Conservation (phyloP, 2,797 vertebrate species). For the Microhierax caerulescens region DNA sequence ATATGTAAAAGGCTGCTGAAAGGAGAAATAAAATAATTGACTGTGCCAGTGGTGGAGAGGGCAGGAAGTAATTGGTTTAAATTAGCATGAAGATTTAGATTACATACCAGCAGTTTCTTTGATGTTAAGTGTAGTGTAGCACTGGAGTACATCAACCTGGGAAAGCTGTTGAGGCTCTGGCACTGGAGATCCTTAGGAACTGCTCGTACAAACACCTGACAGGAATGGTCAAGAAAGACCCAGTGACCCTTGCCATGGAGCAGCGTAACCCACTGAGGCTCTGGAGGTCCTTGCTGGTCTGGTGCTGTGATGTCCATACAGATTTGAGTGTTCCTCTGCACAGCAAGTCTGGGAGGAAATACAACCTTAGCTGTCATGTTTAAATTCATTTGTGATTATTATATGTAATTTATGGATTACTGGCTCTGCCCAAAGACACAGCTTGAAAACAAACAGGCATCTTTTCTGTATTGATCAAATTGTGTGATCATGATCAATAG, state of each 20-base stretch:
- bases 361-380: not conserved
- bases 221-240: not conserved
- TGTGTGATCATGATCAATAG: not conserved
- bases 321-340: not conserved
- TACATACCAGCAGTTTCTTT: not conserved
- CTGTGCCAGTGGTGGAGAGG: not conserved
- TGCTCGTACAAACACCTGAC: not conserved
- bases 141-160: not conserved
- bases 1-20: not conserved
- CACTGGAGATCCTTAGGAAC: not conserved
- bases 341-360: not conserved
- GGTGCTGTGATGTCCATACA: not conserved
- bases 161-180: not conserved
- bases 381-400: not conserved
- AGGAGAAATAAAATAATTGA: not conserved
- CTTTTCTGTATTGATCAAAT: not conserved
- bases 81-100: not conserved
- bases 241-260: accelerated
- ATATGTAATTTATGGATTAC: not conserved
- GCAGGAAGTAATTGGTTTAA: not conserved
- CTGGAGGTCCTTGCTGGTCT: not conserved
- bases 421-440: not conserved
- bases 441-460: not conserved
- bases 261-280: not conserved
- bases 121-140: not conserved